A percentile compares a stretch with the other conserved stretches of the same genome.
These are phyloP conservation scores for Volucella inanis DNA, from an alignment of 2,888 invertebrate genomes.

Conservation along the genomic window DNA sequence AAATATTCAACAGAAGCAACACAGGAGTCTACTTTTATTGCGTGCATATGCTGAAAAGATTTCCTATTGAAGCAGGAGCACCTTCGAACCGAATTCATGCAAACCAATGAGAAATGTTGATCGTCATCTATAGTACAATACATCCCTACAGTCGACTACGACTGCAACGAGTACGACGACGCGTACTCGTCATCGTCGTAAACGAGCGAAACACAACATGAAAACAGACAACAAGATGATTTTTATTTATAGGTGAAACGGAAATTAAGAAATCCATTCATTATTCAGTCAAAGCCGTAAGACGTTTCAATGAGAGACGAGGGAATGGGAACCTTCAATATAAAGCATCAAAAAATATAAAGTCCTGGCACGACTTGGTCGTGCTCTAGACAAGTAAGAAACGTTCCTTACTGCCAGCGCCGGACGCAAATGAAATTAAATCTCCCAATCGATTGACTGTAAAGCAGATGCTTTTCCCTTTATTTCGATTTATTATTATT, in stretches of 20 bases:
- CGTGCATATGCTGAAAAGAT: not conserved
- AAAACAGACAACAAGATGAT: slow-evolving; percentile 62
- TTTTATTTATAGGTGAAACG: slow-evolving; percentile 66
- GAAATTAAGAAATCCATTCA: slow-evolving; percentile 70
- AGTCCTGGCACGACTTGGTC: slow-evolving; percentile 21
- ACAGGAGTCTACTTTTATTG: slow-evolving; percentile 11
- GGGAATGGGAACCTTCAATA: slow-evolving; percentile 8
- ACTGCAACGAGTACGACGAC: not conserved
- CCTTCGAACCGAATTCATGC: slow-evolving; percentile 2
- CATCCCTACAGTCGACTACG: too few relatives aligned
- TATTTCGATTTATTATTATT: not conserved
- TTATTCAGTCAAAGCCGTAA: slow-evolving; percentile 59
- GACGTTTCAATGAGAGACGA: not conserved
- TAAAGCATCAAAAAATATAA: slow-evolving; percentile 14
- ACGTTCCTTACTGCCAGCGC: slow-evolving; percentile 29
- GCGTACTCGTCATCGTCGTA: slow-evolving; percentile 23
- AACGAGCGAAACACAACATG: slow-evolving; percentile 17
- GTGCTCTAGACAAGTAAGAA: slow-evolving; percentile 15
- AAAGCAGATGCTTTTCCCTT: slow-evolving; percentile 32
- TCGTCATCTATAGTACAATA: too few relatives aligned
- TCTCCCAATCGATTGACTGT: slow-evolving; percentile 64
- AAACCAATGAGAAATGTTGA: slow-evolving; percentile 1
- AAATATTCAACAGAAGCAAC: slow-evolving; percentile 42
- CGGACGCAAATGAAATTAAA: slow-evolving; percentile 63
- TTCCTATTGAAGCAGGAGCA: not conserved